These are phyloP conservation scores for Apteryx owenii DNA, from an alignment of 2,113 vertebrate species.

Conservation along the genomic window DNA sequence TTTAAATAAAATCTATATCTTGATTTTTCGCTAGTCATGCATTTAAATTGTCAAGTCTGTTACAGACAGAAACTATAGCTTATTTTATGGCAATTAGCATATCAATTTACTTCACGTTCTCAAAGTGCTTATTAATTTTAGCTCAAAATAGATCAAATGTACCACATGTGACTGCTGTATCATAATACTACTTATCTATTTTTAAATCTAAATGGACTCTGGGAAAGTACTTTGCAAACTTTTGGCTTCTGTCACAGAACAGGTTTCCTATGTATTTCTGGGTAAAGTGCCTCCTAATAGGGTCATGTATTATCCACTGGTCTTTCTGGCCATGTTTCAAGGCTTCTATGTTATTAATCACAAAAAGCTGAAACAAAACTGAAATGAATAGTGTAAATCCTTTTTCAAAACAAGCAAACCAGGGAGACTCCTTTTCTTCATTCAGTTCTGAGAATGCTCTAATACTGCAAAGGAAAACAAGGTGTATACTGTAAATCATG, in stretches of 20 bases:
- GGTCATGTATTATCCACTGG: neutral
- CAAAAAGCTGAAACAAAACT: neutral
- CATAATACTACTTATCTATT: slow-evolving; percentile 68
- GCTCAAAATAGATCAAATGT: slow-evolving; percentile 66
- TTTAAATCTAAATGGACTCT: slow-evolving; percentile 69
- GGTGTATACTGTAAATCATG: neutral
- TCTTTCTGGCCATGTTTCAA: neutral
- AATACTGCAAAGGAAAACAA: neutral
- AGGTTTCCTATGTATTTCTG: slow-evolving; percentile 38
- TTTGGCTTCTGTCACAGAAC: slow-evolving; percentile 11
- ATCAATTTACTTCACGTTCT: slow-evolving; percentile 67
- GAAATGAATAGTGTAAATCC: neutral
- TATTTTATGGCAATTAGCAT: slow-evolving; percentile 65
- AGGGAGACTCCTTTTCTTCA: neutral
- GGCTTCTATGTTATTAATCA: neutral
- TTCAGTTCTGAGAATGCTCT: neutral
- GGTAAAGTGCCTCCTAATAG: neutral
- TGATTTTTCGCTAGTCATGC: neutral
- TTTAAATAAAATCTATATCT: neutral
- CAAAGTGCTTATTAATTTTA: slow-evolving; percentile 69
- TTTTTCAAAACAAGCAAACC: neutral
- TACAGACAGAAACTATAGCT: slow-evolving; percentile 23
- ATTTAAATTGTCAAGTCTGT: neutral
- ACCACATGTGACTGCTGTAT: slow-evolving; percentile 68
- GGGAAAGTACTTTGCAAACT: slow-evolving; percentile 66